These are phyloP conservation scores for Microtus richardsoni DNA, from an alignment of 2,113 vertebrate species.

Conservation along the genomic window DNA sequence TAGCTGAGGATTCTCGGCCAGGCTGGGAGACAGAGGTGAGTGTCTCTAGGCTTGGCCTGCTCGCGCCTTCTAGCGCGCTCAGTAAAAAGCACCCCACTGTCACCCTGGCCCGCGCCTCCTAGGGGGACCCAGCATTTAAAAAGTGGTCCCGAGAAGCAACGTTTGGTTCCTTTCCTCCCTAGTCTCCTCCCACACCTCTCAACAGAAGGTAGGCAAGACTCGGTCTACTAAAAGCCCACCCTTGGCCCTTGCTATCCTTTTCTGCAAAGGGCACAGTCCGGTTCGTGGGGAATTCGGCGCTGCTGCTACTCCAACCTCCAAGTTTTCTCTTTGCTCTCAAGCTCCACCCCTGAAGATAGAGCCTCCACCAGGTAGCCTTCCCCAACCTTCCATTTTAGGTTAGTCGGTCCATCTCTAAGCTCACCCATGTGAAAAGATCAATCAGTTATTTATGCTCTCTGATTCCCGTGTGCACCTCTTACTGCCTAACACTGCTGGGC, in stretches of 20 bases:
- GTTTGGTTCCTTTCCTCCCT: not conserved
- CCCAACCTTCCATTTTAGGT: not conserved
- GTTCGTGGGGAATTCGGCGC: not conserved
- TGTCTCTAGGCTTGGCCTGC: not conserved
- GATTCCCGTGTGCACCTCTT: not conserved
- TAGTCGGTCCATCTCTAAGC: not conserved
- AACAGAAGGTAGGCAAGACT: not conserved
- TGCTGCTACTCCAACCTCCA: not conserved
- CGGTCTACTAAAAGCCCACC: not conserved
- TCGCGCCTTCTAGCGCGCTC: fast-evolving
- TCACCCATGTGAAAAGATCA: not conserved
- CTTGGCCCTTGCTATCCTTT: not conserved
- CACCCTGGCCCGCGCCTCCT: not conserved
- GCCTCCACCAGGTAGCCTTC: conserved; percentile 43
- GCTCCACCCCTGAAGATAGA: not conserved
- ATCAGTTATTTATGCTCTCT: not conserved
- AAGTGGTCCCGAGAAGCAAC: not conserved
- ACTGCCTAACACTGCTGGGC: not conserved
- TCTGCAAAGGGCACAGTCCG: not conserved
- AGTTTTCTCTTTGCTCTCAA: not conserved
- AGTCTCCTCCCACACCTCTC: not conserved
- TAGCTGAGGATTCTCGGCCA: not conserved
- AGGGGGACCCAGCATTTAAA: not conserved
- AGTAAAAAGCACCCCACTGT: not conserved
- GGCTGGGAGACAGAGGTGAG: not conserved